A percentile compares a stretch with the other conserved stretches of the same genome.
phyloP scores from a whole-genome alignment of 2,113 vertebrate genomes.

The Gallinago media region DNA sequence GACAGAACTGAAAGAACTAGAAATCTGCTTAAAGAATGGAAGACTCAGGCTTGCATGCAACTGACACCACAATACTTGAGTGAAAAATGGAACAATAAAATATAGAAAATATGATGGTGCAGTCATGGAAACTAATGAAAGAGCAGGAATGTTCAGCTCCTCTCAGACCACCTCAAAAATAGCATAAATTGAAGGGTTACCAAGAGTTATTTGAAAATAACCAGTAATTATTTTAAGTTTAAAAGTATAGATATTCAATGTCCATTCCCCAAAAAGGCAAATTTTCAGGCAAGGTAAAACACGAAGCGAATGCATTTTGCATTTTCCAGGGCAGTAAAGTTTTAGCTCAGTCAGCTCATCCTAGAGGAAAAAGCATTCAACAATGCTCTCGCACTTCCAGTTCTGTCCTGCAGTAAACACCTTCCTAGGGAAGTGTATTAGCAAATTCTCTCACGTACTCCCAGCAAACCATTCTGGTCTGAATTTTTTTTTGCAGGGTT shows the following conservation, averaged over 20 bases:
- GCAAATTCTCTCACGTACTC: not conserved
- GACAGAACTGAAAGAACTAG: not conserved
- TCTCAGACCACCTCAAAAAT: not conserved
- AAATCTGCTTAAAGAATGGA: not conserved
- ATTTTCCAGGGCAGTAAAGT: not conserved
- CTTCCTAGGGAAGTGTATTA: not conserved
- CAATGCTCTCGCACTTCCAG: not conserved
- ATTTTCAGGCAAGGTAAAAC: not conserved
- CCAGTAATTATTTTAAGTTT: not conserved
- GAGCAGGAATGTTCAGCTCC: not conserved
- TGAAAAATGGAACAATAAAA: not conserved
- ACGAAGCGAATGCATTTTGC: not conserved
- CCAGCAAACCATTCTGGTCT: not conserved
- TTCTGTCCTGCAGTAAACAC: not conserved
- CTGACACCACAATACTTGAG: not conserved
- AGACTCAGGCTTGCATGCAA: not conserved
- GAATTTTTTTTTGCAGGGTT: constrained; percentile 7
- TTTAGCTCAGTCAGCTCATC: constrained; percentile 11
- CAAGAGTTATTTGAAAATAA: not conserved
- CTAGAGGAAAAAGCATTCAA: not conserved
- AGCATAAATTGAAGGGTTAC: not conserved
- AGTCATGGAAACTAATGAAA: not conserved
- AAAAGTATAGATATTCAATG: not conserved
- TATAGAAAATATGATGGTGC: not conserved
- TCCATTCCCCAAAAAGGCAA: not conserved